These are phyloP conservation scores for Cheilosia soror DNA, from an alignment of 2,888 invertebrate genomes.

Conservation along the genomic window DNA sequence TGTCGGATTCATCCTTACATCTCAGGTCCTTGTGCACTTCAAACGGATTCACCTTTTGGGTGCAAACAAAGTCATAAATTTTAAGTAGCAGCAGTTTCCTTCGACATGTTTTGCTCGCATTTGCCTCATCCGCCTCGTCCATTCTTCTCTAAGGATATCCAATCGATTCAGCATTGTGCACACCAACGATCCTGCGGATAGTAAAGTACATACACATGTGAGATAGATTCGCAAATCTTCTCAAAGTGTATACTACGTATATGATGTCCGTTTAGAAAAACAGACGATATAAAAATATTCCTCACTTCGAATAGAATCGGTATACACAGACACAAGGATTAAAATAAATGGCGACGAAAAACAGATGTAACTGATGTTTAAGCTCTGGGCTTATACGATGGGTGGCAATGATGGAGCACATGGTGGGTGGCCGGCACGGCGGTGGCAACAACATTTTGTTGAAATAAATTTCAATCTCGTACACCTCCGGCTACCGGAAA, in stretches of 20 bases:
- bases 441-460: constrained; percentile 31
- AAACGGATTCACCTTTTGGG: constrained; percentile 77
- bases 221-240: constrained; percentile 51
- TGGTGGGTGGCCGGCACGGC: neutral
- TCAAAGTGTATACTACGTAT: constrained; percentile 24
- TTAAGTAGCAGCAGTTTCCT: constrained; percentile 75
- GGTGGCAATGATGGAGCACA: constrained; percentile 35
- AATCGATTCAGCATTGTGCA: constrained; percentile 70
- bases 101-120: constrained; percentile 74
- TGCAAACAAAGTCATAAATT: constrained; percentile 78
- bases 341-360: constrained; percentile 73
- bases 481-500: constrained; percentile 66
- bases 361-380: constrained; percentile 74
- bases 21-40: constrained; percentile 48
- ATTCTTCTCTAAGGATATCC: constrained; percentile 57
- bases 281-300: constrained; percentile 56
- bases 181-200: constrained; percentile 62
- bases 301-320: constrained; percentile 41
- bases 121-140: constrained; percentile 11
- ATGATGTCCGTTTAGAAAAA: constrained; percentile 34
- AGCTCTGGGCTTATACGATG: constrained; percentile 37
- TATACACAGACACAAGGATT: constrained; percentile 51
- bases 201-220: constrained; percentile 54
- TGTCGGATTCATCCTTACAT: constrained; percentile 66
- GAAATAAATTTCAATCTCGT: constrained; percentile 73